These are phyloP conservation scores for Lasioglossum albipes DNA, from an alignment of 1,140 invertebrate genomes.

Conservation along the genomic window DNA sequence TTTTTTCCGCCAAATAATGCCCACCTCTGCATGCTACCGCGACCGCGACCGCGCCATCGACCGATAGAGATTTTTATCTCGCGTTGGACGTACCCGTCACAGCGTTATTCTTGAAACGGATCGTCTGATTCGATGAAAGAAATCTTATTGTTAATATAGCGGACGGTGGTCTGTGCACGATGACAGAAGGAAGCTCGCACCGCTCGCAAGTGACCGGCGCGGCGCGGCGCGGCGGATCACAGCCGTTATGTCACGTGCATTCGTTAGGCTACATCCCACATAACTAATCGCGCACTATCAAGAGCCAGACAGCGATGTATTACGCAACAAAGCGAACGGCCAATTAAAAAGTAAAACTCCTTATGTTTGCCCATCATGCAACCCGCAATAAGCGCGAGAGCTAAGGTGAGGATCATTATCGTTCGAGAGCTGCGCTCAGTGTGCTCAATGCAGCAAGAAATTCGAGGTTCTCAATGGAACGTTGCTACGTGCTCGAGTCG, in stretches of 20 bases:
- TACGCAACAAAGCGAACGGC: constrained; percentile 31
- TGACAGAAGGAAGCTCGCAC: constrained; percentile 12
- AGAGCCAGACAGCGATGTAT: constrained; percentile 9
- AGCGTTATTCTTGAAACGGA: too few relatives aligned
- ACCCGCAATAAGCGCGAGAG: constrained; percentile 1
- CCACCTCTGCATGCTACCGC: too few relatives aligned
- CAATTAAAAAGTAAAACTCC: constrained; percentile 47
- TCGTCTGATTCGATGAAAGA: too few relatives aligned
- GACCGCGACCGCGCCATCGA: too few relatives aligned
- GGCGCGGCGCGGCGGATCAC: constrained; percentile 10
- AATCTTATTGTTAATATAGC: neutral
- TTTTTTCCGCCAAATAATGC: too few relatives aligned
- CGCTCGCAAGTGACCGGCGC: constrained; percentile 17
- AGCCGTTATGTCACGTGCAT: constrained; percentile 33
- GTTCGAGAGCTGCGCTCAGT: neutral
- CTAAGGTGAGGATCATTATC: constrained; percentile 7
- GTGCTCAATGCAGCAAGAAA: neutral
- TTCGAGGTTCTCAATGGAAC: constrained; percentile 2
- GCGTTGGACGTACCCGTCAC: too few relatives aligned
- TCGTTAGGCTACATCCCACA: constrained; percentile 25
- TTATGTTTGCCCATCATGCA: constrained; percentile 22
- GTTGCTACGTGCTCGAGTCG: neutral
- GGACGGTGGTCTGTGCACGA: constrained; percentile 7
- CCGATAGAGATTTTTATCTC: too few relatives aligned
- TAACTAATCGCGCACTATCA: constrained; percentile 43